phyloP scores from a whole-genome alignment of 2,113 vertebrate genomes.

The Harpagus bidentatus region DNA sequence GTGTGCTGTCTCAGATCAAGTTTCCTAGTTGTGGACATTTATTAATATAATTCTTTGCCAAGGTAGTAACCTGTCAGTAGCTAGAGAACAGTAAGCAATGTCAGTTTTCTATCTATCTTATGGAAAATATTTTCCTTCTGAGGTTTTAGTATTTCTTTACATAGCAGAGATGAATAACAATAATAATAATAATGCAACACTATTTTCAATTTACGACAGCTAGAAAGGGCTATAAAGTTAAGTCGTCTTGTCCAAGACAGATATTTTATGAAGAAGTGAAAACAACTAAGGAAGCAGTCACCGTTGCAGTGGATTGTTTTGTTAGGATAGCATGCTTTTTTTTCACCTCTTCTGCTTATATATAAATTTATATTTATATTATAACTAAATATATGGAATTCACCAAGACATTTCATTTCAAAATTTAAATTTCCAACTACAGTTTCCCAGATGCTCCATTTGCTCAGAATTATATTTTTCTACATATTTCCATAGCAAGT shows the following conservation, averaged over 20 bases:
- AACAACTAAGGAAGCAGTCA: not conserved
- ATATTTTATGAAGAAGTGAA: not conserved
- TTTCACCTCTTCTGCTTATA: not conserved
- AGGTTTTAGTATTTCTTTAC: not conserved
- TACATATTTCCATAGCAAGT: not conserved
- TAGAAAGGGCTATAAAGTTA: not conserved
- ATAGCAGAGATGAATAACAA: not conserved
- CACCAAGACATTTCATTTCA: not conserved
- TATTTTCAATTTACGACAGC: not conserved
- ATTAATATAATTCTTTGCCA: slow-evolving; percentile 22
- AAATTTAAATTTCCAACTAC: not conserved
- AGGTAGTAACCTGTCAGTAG: not conserved
- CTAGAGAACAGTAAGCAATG: not conserved
- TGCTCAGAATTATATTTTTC: not conserved
- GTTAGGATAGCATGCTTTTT: not conserved
- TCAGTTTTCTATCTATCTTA: not conserved
- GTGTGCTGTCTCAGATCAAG: not conserved
- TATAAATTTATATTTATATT: not conserved
- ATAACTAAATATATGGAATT: not conserved
- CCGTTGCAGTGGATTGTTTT: not conserved
- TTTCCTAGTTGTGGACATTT: not conserved
- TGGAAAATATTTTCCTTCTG: not conserved
- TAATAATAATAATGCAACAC: not conserved
- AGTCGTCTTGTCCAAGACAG: not conserved
- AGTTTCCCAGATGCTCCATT: not conserved